Percentiles rank a stretch among this genome's conserved stretches.
These are phyloP conservation scores for Sisyra nigra DNA, from an alignment of 2,888 invertebrate genomes.

Conservation along the genomic window DNA sequence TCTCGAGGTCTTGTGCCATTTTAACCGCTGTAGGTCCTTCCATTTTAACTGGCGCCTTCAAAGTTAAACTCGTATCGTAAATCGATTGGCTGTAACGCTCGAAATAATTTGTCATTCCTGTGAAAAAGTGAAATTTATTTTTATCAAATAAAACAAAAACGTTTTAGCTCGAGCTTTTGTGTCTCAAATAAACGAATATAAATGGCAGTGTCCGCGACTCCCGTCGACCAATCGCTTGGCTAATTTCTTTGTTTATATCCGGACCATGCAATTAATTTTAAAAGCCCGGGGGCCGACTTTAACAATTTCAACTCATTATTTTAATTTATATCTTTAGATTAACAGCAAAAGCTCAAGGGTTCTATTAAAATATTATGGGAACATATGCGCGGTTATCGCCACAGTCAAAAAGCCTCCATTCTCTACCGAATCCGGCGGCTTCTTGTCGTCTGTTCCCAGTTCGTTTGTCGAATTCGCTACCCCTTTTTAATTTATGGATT, in stretches of 20 bases:
- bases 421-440: too few relatives aligned
- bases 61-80: slow-evolving; percentile 47
- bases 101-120: slow-evolving; percentile 43
- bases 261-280: slow-evolving; percentile 44
- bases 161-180: slow-evolving; percentile 49
- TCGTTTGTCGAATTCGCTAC: too few relatives aligned
- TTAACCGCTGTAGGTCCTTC: slow-evolving; percentile 45
- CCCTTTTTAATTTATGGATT: too few relatives aligned
- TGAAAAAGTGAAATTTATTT: slow-evolving; percentile 11
- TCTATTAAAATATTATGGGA: too few relatives aligned
- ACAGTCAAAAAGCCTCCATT: too few relatives aligned
- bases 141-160: not conserved
- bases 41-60: slow-evolving; percentile 60
- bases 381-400: too few relatives aligned
- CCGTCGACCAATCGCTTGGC: slow-evolving; percentile 84
- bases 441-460: too few relatives aligned
- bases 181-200: slow-evolving; percentile 89
- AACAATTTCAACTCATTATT: too few relatives aligned
- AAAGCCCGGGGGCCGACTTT: too few relatives aligned
- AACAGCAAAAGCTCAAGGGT: too few relatives aligned
- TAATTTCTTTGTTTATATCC: slow-evolving; percentile 87
- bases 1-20: slow-evolving; percentile 56
- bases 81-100: slow-evolving; percentile 43
- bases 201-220: slow-evolving; percentile 91
- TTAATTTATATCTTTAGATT: too few relatives aligned